Conservation (phyloP, 2,888 invertebrate genomes). For the Aphidius colemani region DNA sequence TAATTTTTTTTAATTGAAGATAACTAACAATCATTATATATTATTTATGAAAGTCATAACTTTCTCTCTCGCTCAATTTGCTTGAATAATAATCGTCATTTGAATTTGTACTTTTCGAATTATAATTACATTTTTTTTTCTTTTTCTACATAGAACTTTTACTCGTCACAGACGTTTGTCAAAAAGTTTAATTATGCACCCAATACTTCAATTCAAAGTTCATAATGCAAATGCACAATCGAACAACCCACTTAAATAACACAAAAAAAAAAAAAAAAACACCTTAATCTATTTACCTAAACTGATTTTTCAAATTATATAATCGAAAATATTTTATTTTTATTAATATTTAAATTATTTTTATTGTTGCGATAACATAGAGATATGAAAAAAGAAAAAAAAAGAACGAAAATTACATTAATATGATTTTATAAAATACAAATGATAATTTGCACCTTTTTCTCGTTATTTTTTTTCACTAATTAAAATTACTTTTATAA, state of each 20-base stretch:
- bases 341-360: too few relatives aligned
- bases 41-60: background rate
- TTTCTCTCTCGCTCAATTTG: constrained; percentile 2
- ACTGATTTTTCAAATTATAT: background rate
- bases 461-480: background rate
- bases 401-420: background rate
- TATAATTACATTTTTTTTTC: constrained; percentile 28
- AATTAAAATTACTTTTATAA: background rate
- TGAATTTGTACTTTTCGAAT: constrained; percentile 34
- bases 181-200: background rate
- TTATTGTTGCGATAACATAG: too few relatives aligned
- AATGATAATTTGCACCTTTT: background rate
- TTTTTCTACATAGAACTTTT: constrained; percentile 10
- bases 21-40: background rate
- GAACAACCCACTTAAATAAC: too few relatives aligned
- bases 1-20: background rate
- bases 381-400: too few relatives aligned
- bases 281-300: background rate
- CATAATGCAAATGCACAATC: too few relatives aligned
- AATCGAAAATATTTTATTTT: background rate
- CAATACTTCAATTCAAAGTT: too few relatives aligned
- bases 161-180: background rate
- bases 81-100: background rate
- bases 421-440: background rate
- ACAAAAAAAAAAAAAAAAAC: background rate